Base-by-base conservation (phyloP, 2,888 invertebrate genomes). In the Leptinotarsa tumamoca region DNA sequence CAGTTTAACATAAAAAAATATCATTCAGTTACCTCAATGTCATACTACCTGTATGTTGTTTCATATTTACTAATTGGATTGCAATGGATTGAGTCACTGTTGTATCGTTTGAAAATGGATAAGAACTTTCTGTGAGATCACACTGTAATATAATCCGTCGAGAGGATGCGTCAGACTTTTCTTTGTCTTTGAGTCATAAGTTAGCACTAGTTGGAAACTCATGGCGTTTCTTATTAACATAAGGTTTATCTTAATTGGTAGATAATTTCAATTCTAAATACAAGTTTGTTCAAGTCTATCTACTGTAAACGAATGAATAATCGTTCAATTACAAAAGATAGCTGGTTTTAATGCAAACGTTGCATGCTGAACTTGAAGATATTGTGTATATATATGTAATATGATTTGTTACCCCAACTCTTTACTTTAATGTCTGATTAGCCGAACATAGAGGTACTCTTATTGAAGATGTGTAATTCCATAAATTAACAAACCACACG, bases 251-350 rank as follows among this genome's bases (percentile, higher is more conserved):
- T 63, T 63, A 17, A 63, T 63, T 63, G 43, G 43, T 43, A 43
- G 43, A 63, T 17, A 27, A 43, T 33, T 63, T 63, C 33, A 17
- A 63, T 43, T 18, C 33, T 43, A 33, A 27, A 43, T 33, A 63
- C 63, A 63, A 63, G 63, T 63, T 63, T 63, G 33, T 63, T 63
- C n/a, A 5, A 63, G 63, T 63, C 17, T 63, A 15, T 7, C 14
- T 63, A 27, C 63, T 33, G 63, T 63, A 63, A 63, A 63, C 43
- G 33, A 63, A 63, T 63, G 63, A 63, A 63, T 63, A 63, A 63
- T 63, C 43, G 63, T 43, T 63, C 33, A 63, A 43, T 21, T 63
- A 63, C 33, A 63, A 18, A 63, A 1, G 17, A 63, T 5, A 33
- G 17, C 33, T 33, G 63, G n/a, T 63, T 63, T 63, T 43, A n/a